Evolutionary conservation across 2,888 invertebrate species (phyloP).

Genomic region (Sesamia inferens): DNA sequence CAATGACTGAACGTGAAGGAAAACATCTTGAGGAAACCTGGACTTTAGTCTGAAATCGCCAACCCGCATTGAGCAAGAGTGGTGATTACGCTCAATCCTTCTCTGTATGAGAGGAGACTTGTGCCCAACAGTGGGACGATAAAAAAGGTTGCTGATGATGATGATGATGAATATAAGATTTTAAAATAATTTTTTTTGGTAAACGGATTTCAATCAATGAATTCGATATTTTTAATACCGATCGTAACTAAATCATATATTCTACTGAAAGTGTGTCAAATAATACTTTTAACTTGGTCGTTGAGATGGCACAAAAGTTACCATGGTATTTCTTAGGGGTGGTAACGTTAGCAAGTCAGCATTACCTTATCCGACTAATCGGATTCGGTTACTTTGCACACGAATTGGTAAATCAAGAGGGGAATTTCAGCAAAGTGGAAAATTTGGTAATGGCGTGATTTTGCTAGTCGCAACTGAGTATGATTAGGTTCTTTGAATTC

Average conservation of each 20-base stretch:
- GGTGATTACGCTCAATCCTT: too few species aligned
- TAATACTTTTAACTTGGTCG: conserved; percentile 19
- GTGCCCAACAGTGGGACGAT: too few species aligned
- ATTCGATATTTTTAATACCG: conserved; percentile 17
- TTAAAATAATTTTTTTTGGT: too few species aligned
- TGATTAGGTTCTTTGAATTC: neutral
- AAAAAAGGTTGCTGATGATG: too few species aligned
- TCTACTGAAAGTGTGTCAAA: conserved; percentile 1
- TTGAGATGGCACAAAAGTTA: conserved; percentile 32
- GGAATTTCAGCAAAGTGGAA: conserved; percentile 8
- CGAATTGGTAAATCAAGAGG: conserved; percentile 28
- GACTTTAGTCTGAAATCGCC: too few species aligned
- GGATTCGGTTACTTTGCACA: conserved; percentile 44
- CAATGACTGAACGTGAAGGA: too few species aligned
- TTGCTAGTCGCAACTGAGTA: neutral
- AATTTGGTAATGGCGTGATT: conserved; percentile 7
- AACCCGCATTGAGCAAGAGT: too few species aligned
- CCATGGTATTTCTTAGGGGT: neutral
- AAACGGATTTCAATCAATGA: neutral
- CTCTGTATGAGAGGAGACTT: too few species aligned
- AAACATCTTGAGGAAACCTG: too few species aligned
- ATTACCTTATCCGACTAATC: conserved; percentile 33
- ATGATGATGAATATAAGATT: too few species aligned
- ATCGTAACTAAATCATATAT: conserved; percentile 1
- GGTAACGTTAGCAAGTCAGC: conserved; percentile 24